Base-by-base conservation (phyloP, 1,140 invertebrate genomes). In the Drosophila ambigua region DNA sequence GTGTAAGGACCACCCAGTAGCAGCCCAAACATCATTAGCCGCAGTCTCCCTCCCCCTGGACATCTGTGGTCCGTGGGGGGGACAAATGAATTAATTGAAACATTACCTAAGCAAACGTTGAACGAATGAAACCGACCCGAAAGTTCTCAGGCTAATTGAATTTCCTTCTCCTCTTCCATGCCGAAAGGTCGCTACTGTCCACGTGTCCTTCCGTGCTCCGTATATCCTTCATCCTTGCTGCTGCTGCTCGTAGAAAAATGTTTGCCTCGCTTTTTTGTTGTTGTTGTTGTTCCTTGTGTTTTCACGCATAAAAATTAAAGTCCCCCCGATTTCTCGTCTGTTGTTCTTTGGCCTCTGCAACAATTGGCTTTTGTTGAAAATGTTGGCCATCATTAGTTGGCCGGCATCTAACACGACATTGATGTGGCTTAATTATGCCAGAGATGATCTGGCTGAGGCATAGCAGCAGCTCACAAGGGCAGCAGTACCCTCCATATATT, bases 231-330 rank as follows among this genome's bases (percentile, higher is more conserved):
- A 20, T 52, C 39, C 41, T 24, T 58, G 39, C 28, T 52, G 35
- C 41, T 58, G 39, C 24, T 51, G 55, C 15, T 28, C 57, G 52
- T 67, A 77, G 66, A 88, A 88, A 87, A 87, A 82, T 88, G 67
- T 79, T 82, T 79, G 83, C 73, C 76, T 88, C 79, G 83, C 83
- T 88, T 87, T 87, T 87, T 48, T 15, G 49, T 50, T 60, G 16
- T 43, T 20, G 58, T 72, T 81, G 67, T 84, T 79, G 76, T 63
- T 54, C 51, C 4, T 2, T 87, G 79, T 87, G 67, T 83, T 88
- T 82, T 87, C 76, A 87, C 83, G 83, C 83, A 87, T 87, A 87
- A 82, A 87, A 88, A 88, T 88, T 88, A 88, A 88, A 88, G 79
- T 65, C 79, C 39, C 41, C 23, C n/a, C n/a, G 9, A 23, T 24